A percentile compares a stretch with the other conserved stretches of the same genome.
These are phyloP conservation scores for Romanomermis culicivorax DNA, from an alignment of 2,888 invertebrate species.

Conservation along the genomic window DNA sequence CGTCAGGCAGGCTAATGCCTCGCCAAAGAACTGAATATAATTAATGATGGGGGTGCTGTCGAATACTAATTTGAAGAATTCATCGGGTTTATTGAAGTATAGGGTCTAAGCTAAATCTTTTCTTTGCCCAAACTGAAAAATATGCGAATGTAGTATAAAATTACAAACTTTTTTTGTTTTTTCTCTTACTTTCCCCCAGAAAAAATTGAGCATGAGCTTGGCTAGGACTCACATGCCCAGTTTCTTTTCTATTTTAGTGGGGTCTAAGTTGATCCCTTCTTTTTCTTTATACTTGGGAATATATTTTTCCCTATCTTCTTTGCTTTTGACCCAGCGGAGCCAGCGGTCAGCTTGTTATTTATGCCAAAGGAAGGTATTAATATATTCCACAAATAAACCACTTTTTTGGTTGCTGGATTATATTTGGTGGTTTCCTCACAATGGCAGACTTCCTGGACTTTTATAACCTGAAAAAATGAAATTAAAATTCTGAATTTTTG, in stretches of 20 bases:
- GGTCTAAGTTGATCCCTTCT: neutral
- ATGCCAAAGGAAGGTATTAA: conserved; percentile 17
- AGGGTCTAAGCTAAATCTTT: neutral
- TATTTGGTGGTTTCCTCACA: neutral
- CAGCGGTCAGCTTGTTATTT: conserved; percentile 17
- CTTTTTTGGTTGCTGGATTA: neutral
- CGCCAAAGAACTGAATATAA: too few species aligned
- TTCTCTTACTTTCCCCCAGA: conserved; percentile 11
- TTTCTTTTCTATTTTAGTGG: neutral
- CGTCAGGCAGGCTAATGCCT: too few species aligned
- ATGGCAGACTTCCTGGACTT: neutral
- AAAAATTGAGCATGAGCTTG: conserved; percentile 5
- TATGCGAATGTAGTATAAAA: neutral
- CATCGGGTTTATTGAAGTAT: neutral
- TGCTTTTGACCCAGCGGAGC: neutral
- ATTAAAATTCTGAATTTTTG: too few species aligned
- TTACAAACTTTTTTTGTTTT: neutral
- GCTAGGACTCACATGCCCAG: conserved; percentile 3
- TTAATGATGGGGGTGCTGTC: too few species aligned
- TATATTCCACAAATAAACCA: conserved; percentile 19
- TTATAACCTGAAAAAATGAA: neutral
- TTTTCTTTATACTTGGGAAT: neutral
- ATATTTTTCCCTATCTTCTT: neutral
- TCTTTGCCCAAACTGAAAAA: neutral
- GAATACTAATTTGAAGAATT: neutral